Evolutionary conservation across 2,888 invertebrate genomes (phyloP).

Genomic region (Hymenopus coronatus): DNA sequence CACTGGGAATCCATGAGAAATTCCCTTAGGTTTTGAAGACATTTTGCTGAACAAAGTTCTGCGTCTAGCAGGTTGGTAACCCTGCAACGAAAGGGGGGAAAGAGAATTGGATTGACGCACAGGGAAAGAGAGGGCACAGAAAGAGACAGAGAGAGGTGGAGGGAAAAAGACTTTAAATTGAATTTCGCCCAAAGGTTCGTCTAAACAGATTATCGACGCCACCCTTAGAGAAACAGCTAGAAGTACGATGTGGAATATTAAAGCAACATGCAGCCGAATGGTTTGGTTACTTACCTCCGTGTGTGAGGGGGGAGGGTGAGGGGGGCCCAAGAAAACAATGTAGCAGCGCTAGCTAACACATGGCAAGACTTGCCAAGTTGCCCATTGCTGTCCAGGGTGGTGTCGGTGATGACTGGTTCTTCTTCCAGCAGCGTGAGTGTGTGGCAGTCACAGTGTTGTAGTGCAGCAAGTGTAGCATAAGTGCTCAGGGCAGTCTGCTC

Average conservation of each 20-base stretch:
- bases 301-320: background rate
- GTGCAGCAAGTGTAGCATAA: background rate
- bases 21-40: background rate
- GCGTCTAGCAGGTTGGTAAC: background rate
- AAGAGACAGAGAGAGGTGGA: slow-evolving; percentile 45
- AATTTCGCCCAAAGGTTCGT: slow-evolving; percentile 39
- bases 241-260: slow-evolving; percentile 39
- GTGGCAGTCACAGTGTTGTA: background rate
- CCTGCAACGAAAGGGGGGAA: background rate
- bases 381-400: background rate
- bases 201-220: slow-evolving; percentile 40
- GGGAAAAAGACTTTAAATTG: slow-evolving; percentile 41
- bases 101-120: slow-evolving; percentile 8
- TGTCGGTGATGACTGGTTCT: background rate
- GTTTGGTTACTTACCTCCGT: background rate
- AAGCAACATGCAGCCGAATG: slow-evolving; percentile 39
- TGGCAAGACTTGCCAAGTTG: background rate
- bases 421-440: background rate
- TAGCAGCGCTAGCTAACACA: slow-evolving; percentile 31
- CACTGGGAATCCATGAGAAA: too few species aligned
- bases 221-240: slow-evolving; percentile 35
- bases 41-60: background rate
- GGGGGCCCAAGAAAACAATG: slow-evolving; percentile 43
- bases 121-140: slow-evolving; percentile 23
- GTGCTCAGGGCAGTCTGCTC: too few species aligned